phyloP scores from a whole-genome alignment of 2,888 invertebrate genomes.

The Incurvaria masculella region DNA sequence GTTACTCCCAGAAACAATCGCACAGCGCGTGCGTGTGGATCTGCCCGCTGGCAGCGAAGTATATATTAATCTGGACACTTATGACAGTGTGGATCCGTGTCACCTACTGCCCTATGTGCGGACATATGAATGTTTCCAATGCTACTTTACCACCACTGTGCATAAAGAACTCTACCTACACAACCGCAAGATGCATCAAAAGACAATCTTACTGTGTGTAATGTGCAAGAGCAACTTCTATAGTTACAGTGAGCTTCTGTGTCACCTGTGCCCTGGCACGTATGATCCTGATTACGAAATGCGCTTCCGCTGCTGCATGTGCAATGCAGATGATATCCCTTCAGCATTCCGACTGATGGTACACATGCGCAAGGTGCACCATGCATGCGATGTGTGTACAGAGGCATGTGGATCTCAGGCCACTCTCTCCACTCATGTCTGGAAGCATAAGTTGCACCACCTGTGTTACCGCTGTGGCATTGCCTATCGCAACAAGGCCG shows the following conservation, averaged over 20 bases:
- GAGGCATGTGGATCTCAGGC: slow-evolving; percentile 78
- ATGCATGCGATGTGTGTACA: slow-evolving; percentile 83
- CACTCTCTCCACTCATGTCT: slow-evolving; percentile 80
- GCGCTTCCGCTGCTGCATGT: slow-evolving; percentile 79
- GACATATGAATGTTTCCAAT: slow-evolving; percentile 83
- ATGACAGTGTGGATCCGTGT: slow-evolving; percentile 59
- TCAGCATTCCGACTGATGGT: slow-evolving; percentile 88
- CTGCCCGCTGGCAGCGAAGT: slow-evolving; percentile 59
- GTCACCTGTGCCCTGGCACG: slow-evolving; percentile 82
- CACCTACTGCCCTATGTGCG: slow-evolving; percentile 60
- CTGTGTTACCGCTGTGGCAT: slow-evolving; percentile 86
- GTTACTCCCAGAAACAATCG: slow-evolving; percentile 67
- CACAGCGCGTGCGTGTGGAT: slow-evolving; percentile 60
- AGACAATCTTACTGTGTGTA: slow-evolving; percentile 75
- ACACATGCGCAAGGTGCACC: slow-evolving; percentile 79
- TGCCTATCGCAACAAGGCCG: slow-evolving; percentile 82
- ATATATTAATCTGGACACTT: slow-evolving; percentile 71
- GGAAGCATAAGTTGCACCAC: slow-evolving; percentile 88
- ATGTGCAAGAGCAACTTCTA: slow-evolving; percentile 88
- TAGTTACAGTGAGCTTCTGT: slow-evolving; percentile 82
- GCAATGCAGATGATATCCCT: slow-evolving; percentile 72
- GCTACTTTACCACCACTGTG: slow-evolving; percentile 70
- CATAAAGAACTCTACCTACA: slow-evolving; percentile 86
- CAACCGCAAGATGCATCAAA: slow-evolving; percentile 83
- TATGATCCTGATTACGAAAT: slow-evolving; percentile 65